Percentiles rank a stretch among this genome's conserved stretches.
Evolutionary conservation across 2,888 invertebrate genomes (phyloP).

Genomic region (Aelia acuminata): DNA sequence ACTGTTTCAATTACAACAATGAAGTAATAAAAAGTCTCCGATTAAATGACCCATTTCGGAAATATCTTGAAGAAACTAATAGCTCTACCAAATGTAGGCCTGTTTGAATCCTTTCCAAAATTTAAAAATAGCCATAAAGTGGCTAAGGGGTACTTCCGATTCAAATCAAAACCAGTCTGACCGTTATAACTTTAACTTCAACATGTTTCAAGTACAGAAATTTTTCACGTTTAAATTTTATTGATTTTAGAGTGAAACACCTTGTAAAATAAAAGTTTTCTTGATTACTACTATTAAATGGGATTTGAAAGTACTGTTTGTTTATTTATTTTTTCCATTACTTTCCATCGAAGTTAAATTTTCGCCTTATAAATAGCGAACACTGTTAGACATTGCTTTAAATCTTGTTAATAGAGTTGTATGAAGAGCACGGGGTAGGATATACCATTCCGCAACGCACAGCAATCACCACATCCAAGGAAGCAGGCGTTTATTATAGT

Average conservation of each 20-base stretch:
- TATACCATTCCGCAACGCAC: conserved; percentile 15
- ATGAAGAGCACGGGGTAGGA: neutral
- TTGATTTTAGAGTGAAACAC: too few relatives aligned
- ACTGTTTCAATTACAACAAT: neutral
- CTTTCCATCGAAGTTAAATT: too few relatives aligned
- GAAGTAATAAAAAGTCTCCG: neutral
- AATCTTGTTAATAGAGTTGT: neutral
- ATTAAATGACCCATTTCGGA: conserved; percentile 31
- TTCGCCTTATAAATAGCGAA: too few relatives aligned
- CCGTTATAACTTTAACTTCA: too few relatives aligned
- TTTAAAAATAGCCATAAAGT: conserved; percentile 28
- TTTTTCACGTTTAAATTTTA: too few relatives aligned
- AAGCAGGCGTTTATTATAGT: conserved; percentile 3
- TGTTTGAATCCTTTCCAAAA: conserved; percentile 15
- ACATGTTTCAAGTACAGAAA: too few relatives aligned
- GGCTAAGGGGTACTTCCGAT: conserved; percentile 7
- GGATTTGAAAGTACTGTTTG: too few relatives aligned
- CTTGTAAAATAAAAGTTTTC: too few relatives aligned
- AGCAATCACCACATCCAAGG: conserved; percentile 25
- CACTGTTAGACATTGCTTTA: neutral
- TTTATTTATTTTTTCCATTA: too few relatives aligned
- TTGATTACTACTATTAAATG: too few relatives aligned
- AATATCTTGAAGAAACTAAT: conserved; percentile 24
- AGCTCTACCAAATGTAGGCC: neutral
- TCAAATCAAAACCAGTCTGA: neutral